A percentile compares a stretch with the other conserved stretches of the same genome.
Conservation (phyloP, 2,888 invertebrate species). For the Uloborus plumipes region DNA sequence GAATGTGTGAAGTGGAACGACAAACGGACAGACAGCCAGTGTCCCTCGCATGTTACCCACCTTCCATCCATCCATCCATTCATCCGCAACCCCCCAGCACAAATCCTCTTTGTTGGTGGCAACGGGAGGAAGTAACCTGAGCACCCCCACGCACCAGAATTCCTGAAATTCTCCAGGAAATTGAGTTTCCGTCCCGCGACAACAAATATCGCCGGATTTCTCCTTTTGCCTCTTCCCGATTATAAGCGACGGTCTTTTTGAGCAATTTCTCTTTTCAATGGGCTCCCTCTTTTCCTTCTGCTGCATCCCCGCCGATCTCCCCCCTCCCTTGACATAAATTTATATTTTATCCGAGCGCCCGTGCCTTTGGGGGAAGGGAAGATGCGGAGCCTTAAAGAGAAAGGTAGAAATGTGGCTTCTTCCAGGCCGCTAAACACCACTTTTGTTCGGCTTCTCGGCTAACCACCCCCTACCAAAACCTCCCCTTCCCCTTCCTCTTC, state of each 20-base stretch:
- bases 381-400: background rate
- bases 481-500: background rate
- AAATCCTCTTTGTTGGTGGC: slow-evolving; percentile 18
- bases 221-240: slow-evolving; percentile 53
- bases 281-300: slow-evolving; percentile 8
- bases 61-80: slow-evolving; percentile 11
- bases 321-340: slow-evolving; percentile 56
- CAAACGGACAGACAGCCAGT: slow-evolving; percentile 31
- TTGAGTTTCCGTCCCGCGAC: slow-evolving; percentile 62
- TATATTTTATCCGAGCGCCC: slow-evolving; percentile 59
- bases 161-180: slow-evolving; percentile 60
- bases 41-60: slow-evolving; percentile 3
- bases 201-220: slow-evolving; percentile 61
- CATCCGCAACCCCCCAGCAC: slow-evolving; percentile 22
- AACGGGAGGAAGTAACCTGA: slow-evolving; percentile 51
- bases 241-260: slow-evolving; percentile 43
- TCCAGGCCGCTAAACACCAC: slow-evolving; percentile 55
- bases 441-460: slow-evolving; percentile 49
- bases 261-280: slow-evolving; percentile 64
- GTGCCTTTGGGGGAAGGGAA: background rate
- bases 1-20: slow-evolving; percentile 51
- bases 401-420: slow-evolving; percentile 43
- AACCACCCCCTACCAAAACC: background rate
- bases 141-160: slow-evolving; percentile 36
- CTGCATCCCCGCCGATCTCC: background rate